Conservation (phyloP, 2,113 vertebrate species). For the Brevimyrus niger region DNA sequence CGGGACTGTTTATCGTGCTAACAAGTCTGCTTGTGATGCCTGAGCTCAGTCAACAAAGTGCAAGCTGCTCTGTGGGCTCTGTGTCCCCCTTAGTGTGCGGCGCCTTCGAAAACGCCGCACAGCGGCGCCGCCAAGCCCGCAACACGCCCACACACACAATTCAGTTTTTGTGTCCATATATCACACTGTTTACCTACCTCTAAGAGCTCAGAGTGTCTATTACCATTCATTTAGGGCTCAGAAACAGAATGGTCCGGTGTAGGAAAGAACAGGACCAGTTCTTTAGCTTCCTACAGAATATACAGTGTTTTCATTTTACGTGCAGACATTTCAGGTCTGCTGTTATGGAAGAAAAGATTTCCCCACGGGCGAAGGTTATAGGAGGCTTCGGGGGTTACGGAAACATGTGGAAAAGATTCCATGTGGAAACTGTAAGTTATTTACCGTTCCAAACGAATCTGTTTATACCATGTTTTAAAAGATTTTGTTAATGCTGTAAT, state of each 20-base stretch:
- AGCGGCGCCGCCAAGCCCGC: background rate
- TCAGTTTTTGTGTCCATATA: conserved; percentile 4
- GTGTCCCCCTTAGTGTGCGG: background rate
- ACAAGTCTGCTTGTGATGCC: conserved; percentile 67
- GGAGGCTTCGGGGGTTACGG: background rate
- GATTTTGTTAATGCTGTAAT: background rate
- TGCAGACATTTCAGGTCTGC: background rate
- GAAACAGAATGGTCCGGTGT: background rate
- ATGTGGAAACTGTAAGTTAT: background rate
- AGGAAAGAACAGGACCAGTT: background rate
- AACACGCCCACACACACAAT: background rate
- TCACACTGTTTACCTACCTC: background rate
- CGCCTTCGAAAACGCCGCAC: background rate
- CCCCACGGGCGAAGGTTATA: background rate
- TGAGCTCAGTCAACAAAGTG: conserved; percentile 61
- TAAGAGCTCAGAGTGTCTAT: background rate
- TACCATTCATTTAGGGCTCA: background rate
- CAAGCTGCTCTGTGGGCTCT: conserved; percentile 61
- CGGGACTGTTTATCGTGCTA: conserved; percentile 73
- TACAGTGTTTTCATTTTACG: background rate
- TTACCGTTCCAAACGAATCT: background rate
- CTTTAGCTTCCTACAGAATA: background rate
- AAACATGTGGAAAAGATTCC: conserved; percentile 6
- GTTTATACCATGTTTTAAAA: background rate
- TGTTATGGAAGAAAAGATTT: background rate